Conservation (phyloP, 2,113 vertebrate genomes). For the Mugil cephalus region DNA sequence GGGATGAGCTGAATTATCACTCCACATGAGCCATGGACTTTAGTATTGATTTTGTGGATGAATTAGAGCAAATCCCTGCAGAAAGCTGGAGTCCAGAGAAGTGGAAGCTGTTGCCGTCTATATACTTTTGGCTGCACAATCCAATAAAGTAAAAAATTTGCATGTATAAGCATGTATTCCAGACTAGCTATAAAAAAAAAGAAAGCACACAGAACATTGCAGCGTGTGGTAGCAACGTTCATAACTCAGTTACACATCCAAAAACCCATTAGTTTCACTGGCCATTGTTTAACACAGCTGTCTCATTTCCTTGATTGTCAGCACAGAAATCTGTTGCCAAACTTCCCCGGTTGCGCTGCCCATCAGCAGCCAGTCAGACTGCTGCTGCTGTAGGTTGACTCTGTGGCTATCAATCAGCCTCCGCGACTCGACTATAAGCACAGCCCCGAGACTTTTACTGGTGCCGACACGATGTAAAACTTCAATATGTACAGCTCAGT, state of each 20-base stretch:
- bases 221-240: not conserved
- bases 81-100: too few relatives aligned
- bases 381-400: slow-evolving; percentile 23
- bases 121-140: not conserved
- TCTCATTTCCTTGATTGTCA: slow-evolving; percentile 46
- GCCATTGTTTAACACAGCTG: slow-evolving; percentile 39
- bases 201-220: not conserved
- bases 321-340: slow-evolving; percentile 47
- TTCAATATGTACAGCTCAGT: not conserved
- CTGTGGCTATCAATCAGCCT: slow-evolving; percentile 43
- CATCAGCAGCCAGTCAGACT: slow-evolving; percentile 35
- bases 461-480: slow-evolving; percentile 8
- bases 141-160: not conserved
- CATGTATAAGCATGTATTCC: too few relatives aligned
- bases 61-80: not conserved
- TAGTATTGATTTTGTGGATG: not conserved
- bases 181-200: too few relatives aligned
- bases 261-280: slow-evolving; percentile 24
- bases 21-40: not conserved
- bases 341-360: slow-evolving; percentile 12
- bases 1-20: not conserved
- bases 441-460: slow-evolving; percentile 24
- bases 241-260: slow-evolving; percentile 5
- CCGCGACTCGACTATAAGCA: not conserved
- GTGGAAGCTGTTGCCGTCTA: not conserved